These are phyloP conservation scores for Gallinago stenura DNA, from an alignment of 2,797 vertebrate genomes.

Conservation along the genomic window DNA sequence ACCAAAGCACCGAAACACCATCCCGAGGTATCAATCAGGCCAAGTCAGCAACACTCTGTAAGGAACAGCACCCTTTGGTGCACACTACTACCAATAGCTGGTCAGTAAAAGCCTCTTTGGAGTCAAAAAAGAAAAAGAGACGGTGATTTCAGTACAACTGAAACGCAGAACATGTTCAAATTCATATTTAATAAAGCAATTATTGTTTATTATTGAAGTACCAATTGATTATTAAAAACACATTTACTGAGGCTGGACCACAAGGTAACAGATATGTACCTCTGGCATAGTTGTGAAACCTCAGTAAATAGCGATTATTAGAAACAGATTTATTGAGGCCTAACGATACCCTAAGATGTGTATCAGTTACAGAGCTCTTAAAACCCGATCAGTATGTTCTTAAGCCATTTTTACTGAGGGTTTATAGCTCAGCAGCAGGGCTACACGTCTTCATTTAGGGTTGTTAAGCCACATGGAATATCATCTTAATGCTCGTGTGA, in stretches of 20 bases:
- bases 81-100: not conserved
- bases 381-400: slow-evolving; percentile 61
- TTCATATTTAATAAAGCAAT: slow-evolving; percentile 71
- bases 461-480: not conserved
- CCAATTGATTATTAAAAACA: slow-evolving; percentile 82
- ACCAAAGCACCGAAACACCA: not conserved
- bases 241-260: slow-evolving; percentile 77
- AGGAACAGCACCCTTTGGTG: not conserved
- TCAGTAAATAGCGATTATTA: slow-evolving; percentile 80
- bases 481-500: slow-evolving; percentile 40
- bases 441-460: slow-evolving; percentile 39
- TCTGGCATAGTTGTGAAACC: slow-evolving; percentile 72
- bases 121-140: not conserved
- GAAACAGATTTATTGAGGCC: slow-evolving; percentile 77
- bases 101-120: not conserved
- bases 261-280: slow-evolving; percentile 76
- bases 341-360: slow-evolving; percentile 39
- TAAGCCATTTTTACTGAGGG: slow-evolving; percentile 50
- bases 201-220: slow-evolving; percentile 77
- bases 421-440: slow-evolving; percentile 54
- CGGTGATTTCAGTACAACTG: not conserved
- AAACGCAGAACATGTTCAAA: slow-evolving; percentile 34
- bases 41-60: not conserved
- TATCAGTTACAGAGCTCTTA: slow-evolving; percentile 77
- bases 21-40: not conserved